Conservation (phyloP, 2,888 invertebrate genomes). For the Zhengitettix transpicula region DNA sequence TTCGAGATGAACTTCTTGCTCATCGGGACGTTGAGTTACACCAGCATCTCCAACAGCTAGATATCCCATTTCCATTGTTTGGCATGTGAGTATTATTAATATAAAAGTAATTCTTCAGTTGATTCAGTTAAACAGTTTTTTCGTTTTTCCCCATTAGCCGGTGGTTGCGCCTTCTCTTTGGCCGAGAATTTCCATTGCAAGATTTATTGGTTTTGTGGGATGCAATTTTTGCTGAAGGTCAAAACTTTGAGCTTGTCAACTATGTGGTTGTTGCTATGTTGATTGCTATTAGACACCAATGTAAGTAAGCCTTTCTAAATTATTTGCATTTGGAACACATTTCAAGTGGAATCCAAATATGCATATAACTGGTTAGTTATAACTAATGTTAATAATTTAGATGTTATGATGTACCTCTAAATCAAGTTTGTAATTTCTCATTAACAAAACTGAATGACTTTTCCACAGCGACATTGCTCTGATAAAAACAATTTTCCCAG, state of each 20-base stretch:
- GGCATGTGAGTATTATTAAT: constrained; percentile 51
- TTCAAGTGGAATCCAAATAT: no score
- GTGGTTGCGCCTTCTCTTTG: constrained; percentile 69
- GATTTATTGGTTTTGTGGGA: constrained; percentile 70
- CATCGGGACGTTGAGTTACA: constrained; percentile 43
- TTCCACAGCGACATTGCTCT: no score
- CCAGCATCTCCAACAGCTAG: constrained; percentile 47
- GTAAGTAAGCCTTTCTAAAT: constrained; percentile 34
- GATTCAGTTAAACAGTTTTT: neutral
- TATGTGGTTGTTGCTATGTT: constrained; percentile 65
- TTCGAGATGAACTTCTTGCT: constrained; percentile 45
- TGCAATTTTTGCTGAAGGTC: constrained; percentile 58
- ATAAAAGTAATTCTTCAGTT: neutral
- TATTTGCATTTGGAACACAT: neutral
- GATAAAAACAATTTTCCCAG: no score
- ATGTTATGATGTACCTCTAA: no score
- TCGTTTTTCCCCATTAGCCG: constrained; percentile 36
- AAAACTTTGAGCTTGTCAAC: constrained; percentile 36
- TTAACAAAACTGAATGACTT: no score
- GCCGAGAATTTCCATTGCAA: constrained; percentile 62
- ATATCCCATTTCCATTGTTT: constrained; percentile 70
- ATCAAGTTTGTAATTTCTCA: no score
- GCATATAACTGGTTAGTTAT: no score
- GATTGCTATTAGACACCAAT: constrained; percentile 45
- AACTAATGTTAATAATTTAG: no score